These are phyloP conservation scores for Drosophila tripunctata DNA, from an alignment of 2,888 invertebrate genomes.

Conservation along the genomic window DNA sequence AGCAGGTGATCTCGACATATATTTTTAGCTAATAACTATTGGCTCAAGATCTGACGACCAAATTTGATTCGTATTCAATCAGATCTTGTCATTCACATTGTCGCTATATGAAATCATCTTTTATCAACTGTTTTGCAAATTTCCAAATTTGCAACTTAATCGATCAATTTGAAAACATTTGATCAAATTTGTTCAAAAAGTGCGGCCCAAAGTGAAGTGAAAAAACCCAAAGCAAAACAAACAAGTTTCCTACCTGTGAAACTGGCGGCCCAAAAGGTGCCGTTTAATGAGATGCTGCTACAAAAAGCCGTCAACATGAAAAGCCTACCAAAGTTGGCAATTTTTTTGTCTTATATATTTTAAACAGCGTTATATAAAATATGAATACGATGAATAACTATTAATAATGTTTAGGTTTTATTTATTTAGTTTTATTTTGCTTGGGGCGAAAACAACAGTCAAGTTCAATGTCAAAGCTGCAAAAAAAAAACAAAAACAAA, in stretches of 20 bases:
- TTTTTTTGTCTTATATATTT: conserved; percentile 6
- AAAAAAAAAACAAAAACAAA: conserved; percentile 33
- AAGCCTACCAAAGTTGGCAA: conserved; percentile 46
- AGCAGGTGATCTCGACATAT: no score
- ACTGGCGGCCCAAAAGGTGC: conserved; percentile 51
- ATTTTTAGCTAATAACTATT: neutral
- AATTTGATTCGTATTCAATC: conserved; percentile 14
- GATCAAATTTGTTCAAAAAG: conserved; percentile 12
- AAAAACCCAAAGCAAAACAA: conserved; percentile 42
- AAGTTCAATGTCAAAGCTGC: conserved; percentile 73
- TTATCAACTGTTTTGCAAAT: conserved; percentile 24
- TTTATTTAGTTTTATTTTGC: neutral
- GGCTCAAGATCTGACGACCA: neutral
- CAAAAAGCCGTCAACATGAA: conserved; percentile 17
- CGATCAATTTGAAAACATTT: conserved; percentile 35
- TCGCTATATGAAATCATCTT: conserved; percentile 43
- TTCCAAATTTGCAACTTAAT: conserved; percentile 54
- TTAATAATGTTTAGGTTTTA: conserved; percentile 25
- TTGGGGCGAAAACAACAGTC: conserved; percentile 52
- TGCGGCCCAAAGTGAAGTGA: conserved; percentile 9
- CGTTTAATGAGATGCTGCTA: conserved; percentile 66
- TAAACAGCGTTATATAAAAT: conserved; percentile 11
- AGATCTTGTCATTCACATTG: conserved; percentile 31
- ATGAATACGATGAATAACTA: conserved; percentile 22
- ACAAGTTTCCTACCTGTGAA: conserved; percentile 30